A percentile compares a stretch with the other conserved stretches of the same genome.
Evolutionary conservation across 2,113 vertebrate species (phyloP).

Genomic region (Oxyruncus cristatus): DNA sequence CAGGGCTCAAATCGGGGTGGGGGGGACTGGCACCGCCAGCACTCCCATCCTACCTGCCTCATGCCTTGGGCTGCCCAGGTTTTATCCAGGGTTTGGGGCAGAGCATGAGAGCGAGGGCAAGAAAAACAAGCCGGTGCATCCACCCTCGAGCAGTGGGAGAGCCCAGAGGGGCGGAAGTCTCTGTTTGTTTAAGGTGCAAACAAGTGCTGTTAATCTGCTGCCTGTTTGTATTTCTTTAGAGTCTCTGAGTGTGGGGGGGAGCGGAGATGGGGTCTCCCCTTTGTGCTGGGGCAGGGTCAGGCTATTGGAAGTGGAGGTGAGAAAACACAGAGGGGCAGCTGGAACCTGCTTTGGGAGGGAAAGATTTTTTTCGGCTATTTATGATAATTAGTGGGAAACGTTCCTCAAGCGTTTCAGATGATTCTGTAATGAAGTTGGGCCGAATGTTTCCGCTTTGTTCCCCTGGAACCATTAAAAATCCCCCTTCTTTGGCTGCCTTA

Average conservation of each 20-base stretch:
- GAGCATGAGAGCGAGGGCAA: neutral
- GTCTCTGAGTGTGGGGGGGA: neutral
- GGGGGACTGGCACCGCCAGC: neutral
- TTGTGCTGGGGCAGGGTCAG: constrained; percentile 34
- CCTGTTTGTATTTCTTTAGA: constrained; percentile 63
- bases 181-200: constrained; percentile 69
- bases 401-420: constrained; percentile 55
- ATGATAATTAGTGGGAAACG: constrained; percentile 74
- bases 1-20: fast-evolving
- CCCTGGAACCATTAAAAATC: constrained; percentile 47
- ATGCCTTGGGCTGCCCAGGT: neutral
- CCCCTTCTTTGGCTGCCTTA: constrained; percentile 30
- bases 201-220: constrained; percentile 57
- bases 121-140: neutral
- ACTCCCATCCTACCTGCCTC: neutral
- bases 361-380: constrained; percentile 73
- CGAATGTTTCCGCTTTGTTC: constrained; percentile 63
- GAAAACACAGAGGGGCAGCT: constrained; percentile 49
- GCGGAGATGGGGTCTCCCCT: constrained; percentile 24
- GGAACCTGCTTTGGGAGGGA: constrained; percentile 58
- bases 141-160: neutral
- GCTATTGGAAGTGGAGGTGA: neutral
- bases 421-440: constrained; percentile 60
- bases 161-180: neutral
- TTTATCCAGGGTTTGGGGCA: neutral